phyloP scores from a whole-genome alignment of 2,888 invertebrate genomes.

The Philhelius pedissequus region DNA sequence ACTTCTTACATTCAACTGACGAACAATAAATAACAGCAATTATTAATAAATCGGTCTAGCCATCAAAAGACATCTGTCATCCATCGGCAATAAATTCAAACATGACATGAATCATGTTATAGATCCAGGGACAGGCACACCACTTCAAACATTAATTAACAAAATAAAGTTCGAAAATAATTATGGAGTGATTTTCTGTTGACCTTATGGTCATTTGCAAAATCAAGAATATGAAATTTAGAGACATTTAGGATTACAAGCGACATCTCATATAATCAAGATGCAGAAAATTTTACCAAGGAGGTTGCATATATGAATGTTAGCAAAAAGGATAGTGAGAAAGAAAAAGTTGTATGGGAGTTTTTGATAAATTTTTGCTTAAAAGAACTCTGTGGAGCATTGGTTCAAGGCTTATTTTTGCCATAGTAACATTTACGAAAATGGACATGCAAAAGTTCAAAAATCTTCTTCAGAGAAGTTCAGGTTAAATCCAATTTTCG shows the following conservation, averaged over 20 bases:
- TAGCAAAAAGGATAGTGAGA: too few relatives aligned
- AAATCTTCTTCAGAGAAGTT: too few relatives aligned
- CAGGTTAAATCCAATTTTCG: too few relatives aligned
- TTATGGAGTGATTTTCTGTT: not conserved
- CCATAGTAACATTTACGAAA: too few relatives aligned
- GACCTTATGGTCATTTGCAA: not conserved
- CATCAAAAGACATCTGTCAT: constrained; percentile 1
- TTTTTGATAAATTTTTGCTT: too few relatives aligned
- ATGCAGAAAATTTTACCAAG: too few relatives aligned
- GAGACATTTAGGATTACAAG: not conserved
- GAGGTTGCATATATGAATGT: too few relatives aligned
- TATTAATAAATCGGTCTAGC: not conserved
- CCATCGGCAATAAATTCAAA: not conserved
- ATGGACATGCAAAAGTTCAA: too few relatives aligned
- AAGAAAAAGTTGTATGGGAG: too few relatives aligned
- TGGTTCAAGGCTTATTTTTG: too few relatives aligned
- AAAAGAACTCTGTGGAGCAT: too few relatives aligned
- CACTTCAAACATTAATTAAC: not conserved
- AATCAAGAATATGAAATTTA: not conserved
- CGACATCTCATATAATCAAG: too few relatives aligned
- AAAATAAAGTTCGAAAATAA: not conserved
- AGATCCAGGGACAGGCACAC: not conserved
- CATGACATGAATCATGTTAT: not conserved
- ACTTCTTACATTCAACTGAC: not conserved
- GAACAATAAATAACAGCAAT: not conserved